Conservation (phyloP, 2,113 vertebrate species). For the human region GRCh38 chr5:94423501-94424000, state of each 20-base stretch:
- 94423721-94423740: not conserved
- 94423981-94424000: not conserved
- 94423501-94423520: slow-evolving; percentile 30
- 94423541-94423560: slow-evolving; percentile 37
- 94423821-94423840: not conserved
- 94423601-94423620: slow-evolving; percentile 58
- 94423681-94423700: not conserved
- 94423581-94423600: slow-evolving; percentile 48
- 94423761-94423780: not conserved
- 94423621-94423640: slow-evolving; percentile 30
- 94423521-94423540: not conserved
- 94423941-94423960: not conserved
- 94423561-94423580: slow-evolving; percentile 62
- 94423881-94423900: not conserved
- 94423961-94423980: not conserved
- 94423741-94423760: not conserved
- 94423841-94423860: not conserved
- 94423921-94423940: not conserved
- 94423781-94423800: not conserved
- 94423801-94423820: not conserved
- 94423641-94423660: not conserved
- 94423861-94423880: not conserved
- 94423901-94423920: not conserved
- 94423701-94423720: not conserved
- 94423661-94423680: not conserved